A percentile compares a stretch with the other conserved stretches of the same genome.
These are phyloP conservation scores for Horisme vitalbata DNA, from an alignment of 2,888 invertebrate genomes.

Conservation along the genomic window DNA sequence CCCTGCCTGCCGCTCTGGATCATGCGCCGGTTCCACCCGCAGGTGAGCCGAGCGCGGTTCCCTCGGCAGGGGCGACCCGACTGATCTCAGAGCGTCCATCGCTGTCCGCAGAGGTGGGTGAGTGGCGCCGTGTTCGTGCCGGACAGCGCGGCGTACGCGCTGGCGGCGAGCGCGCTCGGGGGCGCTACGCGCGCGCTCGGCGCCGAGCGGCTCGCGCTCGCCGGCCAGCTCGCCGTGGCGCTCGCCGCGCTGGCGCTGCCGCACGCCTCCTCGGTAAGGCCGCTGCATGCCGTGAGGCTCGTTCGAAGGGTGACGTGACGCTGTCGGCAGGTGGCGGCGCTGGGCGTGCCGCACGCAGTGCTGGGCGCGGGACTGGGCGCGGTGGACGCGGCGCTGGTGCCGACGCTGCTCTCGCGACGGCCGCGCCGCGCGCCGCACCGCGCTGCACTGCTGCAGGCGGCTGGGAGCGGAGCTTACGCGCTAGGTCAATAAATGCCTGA, in stretches of 20 bases:
- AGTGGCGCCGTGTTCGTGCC: conserved; percentile 68
- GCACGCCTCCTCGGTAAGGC: conserved; percentile 46
- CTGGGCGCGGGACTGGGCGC: conserved; percentile 69
- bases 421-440: conserved; percentile 47
- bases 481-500: conserved; percentile 40
- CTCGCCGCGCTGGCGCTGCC: conserved; percentile 59
- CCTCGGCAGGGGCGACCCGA: background rate
- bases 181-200: conserved; percentile 49
- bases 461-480: conserved; percentile 64
- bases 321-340: conserved; percentile 44
- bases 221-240: conserved; percentile 55
- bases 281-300: conserved; percentile 55
- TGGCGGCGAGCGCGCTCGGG: conserved; percentile 56
- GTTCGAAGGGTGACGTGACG: conserved; percentile 56
- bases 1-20: conserved; percentile 44
- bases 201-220: conserved; percentile 62
- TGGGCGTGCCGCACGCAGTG: conserved; percentile 62
- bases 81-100: background rate
- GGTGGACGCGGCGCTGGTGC: conserved; percentile 70
- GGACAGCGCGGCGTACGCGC: conserved; percentile 69
- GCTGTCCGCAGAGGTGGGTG: conserved; percentile 40
- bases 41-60: conserved; percentile 24
- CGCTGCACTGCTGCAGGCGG: conserved; percentile 67
- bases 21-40: conserved; percentile 53
- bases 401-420: conserved; percentile 53